phyloP scores from a whole-genome alignment of 2,113 vertebrate species.

The Phylloscopus whistleri region DNA sequence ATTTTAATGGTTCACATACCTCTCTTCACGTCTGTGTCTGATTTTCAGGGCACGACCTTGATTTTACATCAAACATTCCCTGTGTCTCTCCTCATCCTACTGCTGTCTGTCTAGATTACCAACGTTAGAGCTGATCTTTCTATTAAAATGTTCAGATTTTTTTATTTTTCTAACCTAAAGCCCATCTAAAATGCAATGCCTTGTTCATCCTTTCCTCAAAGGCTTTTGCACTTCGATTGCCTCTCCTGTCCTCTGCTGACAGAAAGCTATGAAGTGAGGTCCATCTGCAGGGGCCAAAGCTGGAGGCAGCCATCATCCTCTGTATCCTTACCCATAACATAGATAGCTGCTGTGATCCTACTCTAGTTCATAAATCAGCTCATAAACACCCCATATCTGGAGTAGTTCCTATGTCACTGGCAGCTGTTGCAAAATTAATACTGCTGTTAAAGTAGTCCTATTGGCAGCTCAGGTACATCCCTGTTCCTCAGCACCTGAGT shows the following conservation, averaged over 20 bases:
- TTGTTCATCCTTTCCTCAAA: slow-evolving; percentile 43
- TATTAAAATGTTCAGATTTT: slow-evolving; percentile 59
- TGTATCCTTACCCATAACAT: neutral
- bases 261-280: neutral
- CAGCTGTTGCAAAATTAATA: neutral
- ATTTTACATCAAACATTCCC: slow-evolving; percentile 63
- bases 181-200: slow-evolving; percentile 46
- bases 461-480: neutral
- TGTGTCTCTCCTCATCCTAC: slow-evolving; percentile 41
- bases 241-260: neutral
- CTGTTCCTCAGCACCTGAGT: neutral
- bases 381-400: neutral
- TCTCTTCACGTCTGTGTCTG: slow-evolving; percentile 53
- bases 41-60: slow-evolving; percentile 61
- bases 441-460: neutral
- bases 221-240: slow-evolving; percentile 11
- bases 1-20: slow-evolving; percentile 60
- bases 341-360: neutral
- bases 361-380: slow-evolving; percentile 5
- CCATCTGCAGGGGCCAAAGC: neutral
- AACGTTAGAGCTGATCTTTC: slow-evolving; percentile 51
- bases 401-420: neutral
- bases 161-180: slow-evolving; percentile 58
- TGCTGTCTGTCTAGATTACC: slow-evolving; percentile 61
- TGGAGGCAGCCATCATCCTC: neutral